A percentile compares a stretch with the other conserved stretches of the same genome.
phyloP scores from a whole-genome alignment of 2,113 vertebrate species.

The Mastomys coucha region DNA sequence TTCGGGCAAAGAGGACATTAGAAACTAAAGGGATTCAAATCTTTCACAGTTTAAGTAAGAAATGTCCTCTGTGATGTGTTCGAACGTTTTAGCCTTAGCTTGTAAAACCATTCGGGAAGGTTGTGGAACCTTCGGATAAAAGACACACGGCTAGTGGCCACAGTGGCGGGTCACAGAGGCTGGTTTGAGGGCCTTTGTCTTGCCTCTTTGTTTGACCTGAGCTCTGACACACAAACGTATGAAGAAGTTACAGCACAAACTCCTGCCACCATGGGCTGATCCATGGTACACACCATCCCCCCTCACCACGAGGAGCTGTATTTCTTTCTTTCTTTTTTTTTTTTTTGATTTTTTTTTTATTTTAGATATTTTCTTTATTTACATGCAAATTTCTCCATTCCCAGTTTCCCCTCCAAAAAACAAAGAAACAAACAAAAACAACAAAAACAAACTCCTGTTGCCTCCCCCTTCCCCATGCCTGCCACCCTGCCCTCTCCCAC shows the following conservation, averaged over 20 bases:
- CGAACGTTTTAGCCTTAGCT: neutral
- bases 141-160: neutral
- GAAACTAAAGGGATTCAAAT: neutral
- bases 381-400: too few species aligned
- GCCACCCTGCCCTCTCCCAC: too few species aligned
- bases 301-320: neutral
- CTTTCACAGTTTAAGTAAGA: neutral
- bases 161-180: neutral
- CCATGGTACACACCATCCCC: neutral
- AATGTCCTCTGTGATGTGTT: neutral
- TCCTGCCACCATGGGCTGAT: neutral
- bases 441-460: too few species aligned
- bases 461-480: too few species aligned
- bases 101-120: neutral
- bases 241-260: neutral
- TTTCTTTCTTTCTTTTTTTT: too few species aligned
- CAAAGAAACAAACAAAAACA: too few species aligned
- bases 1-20: too few species aligned
- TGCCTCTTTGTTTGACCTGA: neutral
- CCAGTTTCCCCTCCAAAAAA: too few species aligned
- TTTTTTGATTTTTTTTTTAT: too few species aligned
- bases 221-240: neutral
- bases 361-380: too few species aligned
- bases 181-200: neutral
- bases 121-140: neutral